phyloP scores from a whole-genome alignment of 2,888 invertebrate genomes.

The Bellardia bayeri region DNA sequence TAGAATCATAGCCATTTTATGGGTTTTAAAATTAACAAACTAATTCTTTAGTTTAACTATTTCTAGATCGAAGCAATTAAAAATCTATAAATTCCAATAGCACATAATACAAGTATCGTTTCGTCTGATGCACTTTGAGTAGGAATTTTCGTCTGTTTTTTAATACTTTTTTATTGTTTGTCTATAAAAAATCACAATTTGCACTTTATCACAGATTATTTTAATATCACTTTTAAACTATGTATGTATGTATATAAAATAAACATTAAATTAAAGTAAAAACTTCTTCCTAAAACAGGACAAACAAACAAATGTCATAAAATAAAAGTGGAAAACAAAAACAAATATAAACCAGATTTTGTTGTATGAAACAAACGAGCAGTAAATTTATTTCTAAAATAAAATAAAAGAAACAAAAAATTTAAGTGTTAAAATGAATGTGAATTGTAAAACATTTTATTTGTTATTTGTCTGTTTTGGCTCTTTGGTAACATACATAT shows the following conservation, averaged over 20 bases:
- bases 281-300: background rate
- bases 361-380: conserved; percentile 28
- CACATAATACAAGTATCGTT: background rate
- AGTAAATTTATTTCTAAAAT: conserved; percentile 33
- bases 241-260: conserved; percentile 14
- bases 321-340: conserved; percentile 5
- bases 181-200: conserved; percentile 9
- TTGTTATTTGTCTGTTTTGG: conserved; percentile 21
- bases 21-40: too few species aligned
- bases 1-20: too few species aligned
- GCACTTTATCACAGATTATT: conserved; percentile 39
- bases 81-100: background rate
- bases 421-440: conserved; percentile 49
- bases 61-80: background rate
- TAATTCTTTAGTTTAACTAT: background rate
- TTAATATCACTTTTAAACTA: conserved; percentile 25
- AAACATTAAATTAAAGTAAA: conserved; percentile 38
- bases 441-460: conserved; percentile 38
- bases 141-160: background rate
- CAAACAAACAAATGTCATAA: background rate
- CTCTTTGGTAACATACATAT: conserved; percentile 20
- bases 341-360: background rate
- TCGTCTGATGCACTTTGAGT: background rate
- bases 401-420: conserved; percentile 3
- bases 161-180: conserved; percentile 16